These are phyloP conservation scores for Gorsachius goisagi DNA, from an alignment of 2,113 vertebrate genomes.

Conservation along the genomic window DNA sequence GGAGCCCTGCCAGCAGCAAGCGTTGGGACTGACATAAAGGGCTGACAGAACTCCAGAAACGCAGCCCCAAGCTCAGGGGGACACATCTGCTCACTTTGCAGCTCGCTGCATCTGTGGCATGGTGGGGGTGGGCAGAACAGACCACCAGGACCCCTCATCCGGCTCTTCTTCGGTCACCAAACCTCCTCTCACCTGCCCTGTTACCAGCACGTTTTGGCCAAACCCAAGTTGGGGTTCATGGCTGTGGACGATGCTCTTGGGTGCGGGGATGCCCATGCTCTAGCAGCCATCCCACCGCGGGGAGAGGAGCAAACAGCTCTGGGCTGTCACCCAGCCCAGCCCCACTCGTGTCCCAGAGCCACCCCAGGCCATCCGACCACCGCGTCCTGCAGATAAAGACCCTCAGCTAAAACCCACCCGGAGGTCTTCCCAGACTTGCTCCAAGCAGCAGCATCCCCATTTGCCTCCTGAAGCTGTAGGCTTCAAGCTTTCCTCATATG, in stretches of 20 bases:
- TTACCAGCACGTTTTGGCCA: neutral
- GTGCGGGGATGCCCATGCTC: neutral
- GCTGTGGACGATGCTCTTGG: neutral
- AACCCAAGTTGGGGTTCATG: neutral
- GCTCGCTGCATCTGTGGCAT: neutral
- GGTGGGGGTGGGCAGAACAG: neutral
- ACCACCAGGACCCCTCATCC: neutral
- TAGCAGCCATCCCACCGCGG: neutral
- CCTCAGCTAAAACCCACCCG: neutral
- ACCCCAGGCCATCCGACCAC: rapidly evolving
- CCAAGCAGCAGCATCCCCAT: neutral
- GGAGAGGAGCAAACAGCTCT: neutral
- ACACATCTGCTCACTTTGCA: neutral
- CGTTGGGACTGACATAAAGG: slow-evolving; percentile 42
- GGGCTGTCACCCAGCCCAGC: neutral
- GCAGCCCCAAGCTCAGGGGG: neutral
- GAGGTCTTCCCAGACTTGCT: neutral
- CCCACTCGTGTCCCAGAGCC: neutral
- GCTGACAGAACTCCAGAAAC: neutral
- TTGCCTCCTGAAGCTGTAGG: neutral
- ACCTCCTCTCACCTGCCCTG: neutral
- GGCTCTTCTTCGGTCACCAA: neutral
- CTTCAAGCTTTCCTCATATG: neutral
- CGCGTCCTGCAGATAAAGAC: rapidly evolving
- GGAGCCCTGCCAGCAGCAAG: slow-evolving; percentile 47